phyloP scores from a whole-genome alignment of 2,888 invertebrate species.

The Synanthedon vespiformis region DNA sequence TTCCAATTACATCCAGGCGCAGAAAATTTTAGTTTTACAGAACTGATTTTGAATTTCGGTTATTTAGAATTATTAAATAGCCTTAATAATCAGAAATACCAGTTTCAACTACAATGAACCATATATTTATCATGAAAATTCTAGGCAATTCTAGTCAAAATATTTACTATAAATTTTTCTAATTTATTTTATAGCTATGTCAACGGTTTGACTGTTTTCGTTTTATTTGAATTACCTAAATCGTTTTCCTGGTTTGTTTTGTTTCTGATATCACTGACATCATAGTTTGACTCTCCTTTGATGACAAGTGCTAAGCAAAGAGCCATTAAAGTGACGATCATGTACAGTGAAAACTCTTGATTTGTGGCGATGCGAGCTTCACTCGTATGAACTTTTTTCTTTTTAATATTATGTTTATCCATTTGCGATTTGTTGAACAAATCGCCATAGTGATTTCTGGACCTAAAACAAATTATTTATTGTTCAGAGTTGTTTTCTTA shows the following conservation, averaged over 20 bases:
- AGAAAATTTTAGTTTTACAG: no score
- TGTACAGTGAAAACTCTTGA: constrained; percentile 35
- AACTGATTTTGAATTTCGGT: no score
- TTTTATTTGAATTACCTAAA: no score
- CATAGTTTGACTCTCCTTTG: constrained; percentile 20
- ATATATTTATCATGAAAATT: no score
- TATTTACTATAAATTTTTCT: no score
- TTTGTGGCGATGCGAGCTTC: constrained; percentile 11
- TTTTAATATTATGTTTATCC: constrained; percentile 29
- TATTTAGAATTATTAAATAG: no score
- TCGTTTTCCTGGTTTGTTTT: constrained; percentile 1
- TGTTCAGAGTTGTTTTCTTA: neutral
- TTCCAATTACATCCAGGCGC: no score
- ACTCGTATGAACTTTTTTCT: constrained; percentile 14
- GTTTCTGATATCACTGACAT: neutral
- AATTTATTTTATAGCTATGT: no score
- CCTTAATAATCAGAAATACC: no score
- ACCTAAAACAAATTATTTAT: constrained; percentile 32
- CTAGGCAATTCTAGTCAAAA: no score
- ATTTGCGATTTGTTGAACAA: constrained; percentile 34
- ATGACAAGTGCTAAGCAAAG: constrained; percentile 26
- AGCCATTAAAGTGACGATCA: constrained; percentile 22
- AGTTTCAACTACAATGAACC: no score
- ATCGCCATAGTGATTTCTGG: constrained; percentile 63
- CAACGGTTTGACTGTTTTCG: no score